Conservation (phyloP, 2,888 invertebrate genomes). For the Orchesellides sinensis region DNA sequence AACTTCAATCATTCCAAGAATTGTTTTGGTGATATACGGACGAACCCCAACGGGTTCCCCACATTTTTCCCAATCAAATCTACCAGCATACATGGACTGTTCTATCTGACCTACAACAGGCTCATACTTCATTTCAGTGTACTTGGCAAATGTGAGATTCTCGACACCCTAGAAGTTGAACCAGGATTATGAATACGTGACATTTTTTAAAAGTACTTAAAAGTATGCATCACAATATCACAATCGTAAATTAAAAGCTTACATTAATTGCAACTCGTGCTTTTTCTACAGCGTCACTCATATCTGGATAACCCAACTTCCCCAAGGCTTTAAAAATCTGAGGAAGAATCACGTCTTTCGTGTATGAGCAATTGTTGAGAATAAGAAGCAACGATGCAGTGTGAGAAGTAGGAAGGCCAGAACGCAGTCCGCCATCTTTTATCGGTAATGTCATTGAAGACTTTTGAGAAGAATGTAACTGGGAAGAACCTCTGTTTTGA, state of each 20-base stretch:
- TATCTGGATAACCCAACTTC: constrained; percentile 85
- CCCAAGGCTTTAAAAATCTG: constrained; percentile 84
- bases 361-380: constrained; percentile 92
- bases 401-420: constrained; percentile 68
- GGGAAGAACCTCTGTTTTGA: constrained; percentile 63
- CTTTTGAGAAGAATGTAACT: constrained; percentile 24
- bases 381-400: constrained; percentile 87
- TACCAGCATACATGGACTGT: constrained; percentile 95
- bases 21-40: constrained; percentile 86
- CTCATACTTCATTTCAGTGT: constrained; percentile 91
- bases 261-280: constrained; percentile 76
- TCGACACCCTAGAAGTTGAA: constrained; percentile 75
- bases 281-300: constrained; percentile 84
- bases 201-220: not conserved
- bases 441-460: constrained; percentile 44
- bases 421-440: constrained; percentile 52
- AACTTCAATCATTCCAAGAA: constrained; percentile 79
- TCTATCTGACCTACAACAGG: constrained; percentile 97
- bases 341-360: constrained; percentile 85
- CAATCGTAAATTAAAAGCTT: constrained; percentile 2
- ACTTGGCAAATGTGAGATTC: constrained; percentile 76
- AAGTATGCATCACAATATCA: not conserved
- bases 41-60: constrained; percentile 86
- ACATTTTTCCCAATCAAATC: constrained; percentile 90
- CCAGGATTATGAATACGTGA: too few relatives aligned